Base-by-base conservation (phyloP, 2,797 vertebrate species). In the Cryptoblepharus egeriae region DNA sequence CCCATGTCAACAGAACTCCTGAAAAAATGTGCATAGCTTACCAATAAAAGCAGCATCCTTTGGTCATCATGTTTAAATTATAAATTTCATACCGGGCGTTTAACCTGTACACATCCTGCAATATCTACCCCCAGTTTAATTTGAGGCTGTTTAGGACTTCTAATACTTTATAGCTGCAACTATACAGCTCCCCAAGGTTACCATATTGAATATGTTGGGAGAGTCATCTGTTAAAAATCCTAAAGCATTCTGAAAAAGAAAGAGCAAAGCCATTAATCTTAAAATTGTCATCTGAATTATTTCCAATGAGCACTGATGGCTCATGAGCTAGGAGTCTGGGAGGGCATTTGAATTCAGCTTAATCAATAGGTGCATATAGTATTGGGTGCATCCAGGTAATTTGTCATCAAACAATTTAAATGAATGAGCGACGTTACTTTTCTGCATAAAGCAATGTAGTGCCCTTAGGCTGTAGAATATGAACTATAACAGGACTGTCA, bases 231-330 rank as follows among this genome's bases (percentile, higher is more conserved):
- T 91, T 94, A 91, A 95, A 94, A 93, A 94, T 94, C 93, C 90
- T 93, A 94, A 96, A 92, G 81, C 81, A 86, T 92, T 93, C 93
- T 77, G 35, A 90, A 91, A 87, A 95, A 89, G 77, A 42, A 45
- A 83, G 80, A 83, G 76, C 82, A 76, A 87, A 91, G 90, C 91
- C 93, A 95, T 96, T 95, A 95, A 96, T 96, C 95, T 96, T 94
- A 87, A 92, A 94, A 93, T 94, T 95, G 95, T 96, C 95, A 96
- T 90, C 81, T 86, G 90, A 95, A 95, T 96, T 95, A 95, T 95
- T 95, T 95, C 92, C 92, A 95, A 92, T 94, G 91, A 95, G 89
- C 73, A 73, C 87, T 93, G 92, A 95, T 93, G 88, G 65, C 84
- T 95, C 80, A 77, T 76, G 32, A 81, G 76, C 86, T 87, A 76